Base-by-base conservation (phyloP, 1,140 invertebrate genomes). In the Lutraria rhynchaena region DNA sequence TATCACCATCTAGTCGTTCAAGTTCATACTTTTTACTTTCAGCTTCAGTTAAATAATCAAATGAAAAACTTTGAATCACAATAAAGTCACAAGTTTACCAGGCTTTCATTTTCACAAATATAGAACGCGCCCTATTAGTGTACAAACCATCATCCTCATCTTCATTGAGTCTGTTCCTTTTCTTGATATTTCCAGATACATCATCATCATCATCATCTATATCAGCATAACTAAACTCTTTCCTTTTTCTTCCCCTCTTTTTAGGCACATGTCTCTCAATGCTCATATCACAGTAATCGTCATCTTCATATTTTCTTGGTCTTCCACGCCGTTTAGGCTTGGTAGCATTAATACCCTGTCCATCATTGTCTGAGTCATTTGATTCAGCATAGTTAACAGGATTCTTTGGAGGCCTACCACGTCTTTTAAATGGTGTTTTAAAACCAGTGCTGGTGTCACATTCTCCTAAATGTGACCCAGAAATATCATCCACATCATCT, bases 361-460 rank as follows among this genome's bases (percentile, higher is more conserved):
- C 46, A 49, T 11, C n/a, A n/a, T n/a, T 33, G 3, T 1, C 19
- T 44, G n/a, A 44, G 1, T 24, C 22, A 46, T 7, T 13, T 19
- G 9, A 15, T 51, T 13, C n/a, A 51, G 46, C 19, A 53, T 46
- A 51, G 65, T 69, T 22, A 31, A 29, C 24, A 58, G 55, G 9
- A n/a, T 51, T 70, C 24, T 44, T 70, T 49, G 55, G 55, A 15
- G 13, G 55, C 55, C 46, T 70, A 5, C 67, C 67, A 29, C 46
- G 27, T 53, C 19, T 70, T 31, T 24, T 51, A 31, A 49, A 41
- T 29, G 67, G 67, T 53, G 44, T 44, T 44, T 49, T 35, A 31
- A 5, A 51, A 19, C n/a, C 4, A n/a, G 67, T 53, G 0, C 5
- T 51, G 17, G 29, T 31, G n/a, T 31, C 7, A 51, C 31, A 51